Conservation (phyloP, 2,888 invertebrate species). For the Spodoptera picta region DNA sequence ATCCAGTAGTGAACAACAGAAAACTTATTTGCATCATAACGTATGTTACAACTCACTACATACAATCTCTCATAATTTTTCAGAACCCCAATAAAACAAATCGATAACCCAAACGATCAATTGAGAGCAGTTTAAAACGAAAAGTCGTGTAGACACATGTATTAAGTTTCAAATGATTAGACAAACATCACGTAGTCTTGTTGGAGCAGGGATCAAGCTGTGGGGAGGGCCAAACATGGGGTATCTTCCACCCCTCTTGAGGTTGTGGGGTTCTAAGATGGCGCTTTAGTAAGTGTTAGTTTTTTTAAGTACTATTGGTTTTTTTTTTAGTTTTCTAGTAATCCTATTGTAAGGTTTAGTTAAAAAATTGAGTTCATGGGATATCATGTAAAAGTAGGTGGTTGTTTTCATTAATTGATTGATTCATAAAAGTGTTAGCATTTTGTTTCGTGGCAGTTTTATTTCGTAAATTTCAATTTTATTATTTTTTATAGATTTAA, state of each 20-base stretch:
- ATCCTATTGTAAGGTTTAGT: too few relatives aligned
- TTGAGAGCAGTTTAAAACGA: conserved; percentile 14
- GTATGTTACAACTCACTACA: too few relatives aligned
- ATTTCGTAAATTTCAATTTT: too few relatives aligned
- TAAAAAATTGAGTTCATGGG: too few relatives aligned
- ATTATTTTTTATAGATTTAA: too few relatives aligned
- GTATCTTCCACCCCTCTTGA: conserved; percentile 57
- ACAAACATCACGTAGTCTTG: conserved; percentile 59
- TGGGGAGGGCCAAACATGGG: conserved; percentile 57
- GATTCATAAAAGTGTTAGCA: too few relatives aligned
- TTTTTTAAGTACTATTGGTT: background rate
- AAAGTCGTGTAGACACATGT: conserved; percentile 48
- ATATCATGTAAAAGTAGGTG: too few relatives aligned
- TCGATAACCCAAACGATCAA: conserved; percentile 7
- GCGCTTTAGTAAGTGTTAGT: conserved; percentile 31
- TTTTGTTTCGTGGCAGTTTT: too few relatives aligned
- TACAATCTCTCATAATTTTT: too few relatives aligned
- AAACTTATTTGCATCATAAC: too few relatives aligned
- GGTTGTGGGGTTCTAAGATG: conserved; percentile 35
- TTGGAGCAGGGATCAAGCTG: conserved; percentile 57
- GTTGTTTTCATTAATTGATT: too few relatives aligned
- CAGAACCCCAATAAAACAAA: background rate
- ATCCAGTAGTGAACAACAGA: too few relatives aligned
- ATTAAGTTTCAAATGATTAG: conserved; percentile 61
- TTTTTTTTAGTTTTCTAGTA: background rate